phyloP scores from a whole-genome alignment of 2,797 vertebrate species.

The Agapornis canus region DNA sequence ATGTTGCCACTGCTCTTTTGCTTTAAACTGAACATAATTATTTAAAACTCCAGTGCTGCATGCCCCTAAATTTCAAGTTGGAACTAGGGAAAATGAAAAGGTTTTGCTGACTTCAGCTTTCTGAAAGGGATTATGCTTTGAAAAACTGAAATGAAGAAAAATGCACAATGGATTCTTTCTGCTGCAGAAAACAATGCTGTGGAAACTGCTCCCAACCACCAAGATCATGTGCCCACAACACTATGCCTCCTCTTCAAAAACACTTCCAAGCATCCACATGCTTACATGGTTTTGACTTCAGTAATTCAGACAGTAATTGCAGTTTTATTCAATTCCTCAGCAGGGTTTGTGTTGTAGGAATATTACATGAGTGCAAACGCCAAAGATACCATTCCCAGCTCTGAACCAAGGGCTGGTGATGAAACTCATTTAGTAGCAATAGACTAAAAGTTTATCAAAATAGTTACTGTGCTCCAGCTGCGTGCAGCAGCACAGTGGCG shows the following conservation, averaged over 20 bases:
- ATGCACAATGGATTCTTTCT: slow-evolving; percentile 45
- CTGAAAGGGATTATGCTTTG: not conserved
- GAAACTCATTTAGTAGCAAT: slow-evolving; percentile 72
- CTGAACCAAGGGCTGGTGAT: slow-evolving; percentile 27
- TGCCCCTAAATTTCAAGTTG: not conserved
- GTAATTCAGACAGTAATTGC: slow-evolving; percentile 23
- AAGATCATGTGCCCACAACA: not conserved
- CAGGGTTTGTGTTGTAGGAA: slow-evolving; percentile 19
- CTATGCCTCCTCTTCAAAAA: not conserved
- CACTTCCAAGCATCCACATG: not conserved
- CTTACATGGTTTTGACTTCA: slow-evolving; percentile 1
- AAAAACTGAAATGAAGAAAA: slow-evolving; percentile 4
- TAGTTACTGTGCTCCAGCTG: slow-evolving; percentile 64
- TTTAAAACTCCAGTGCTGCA: not conserved
- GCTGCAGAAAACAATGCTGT: not conserved
- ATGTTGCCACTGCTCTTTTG: not conserved
- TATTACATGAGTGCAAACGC: slow-evolving; percentile 1
- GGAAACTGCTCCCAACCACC: not conserved
- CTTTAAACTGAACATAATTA: not conserved
- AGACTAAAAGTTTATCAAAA: slow-evolving; percentile 75
- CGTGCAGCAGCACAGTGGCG: slow-evolving; percentile 36
- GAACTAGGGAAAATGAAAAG: not conserved
- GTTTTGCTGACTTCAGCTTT: not conserved
- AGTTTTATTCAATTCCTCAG: slow-evolving; percentile 31
- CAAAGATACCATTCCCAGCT: slow-evolving; percentile 59